phyloP scores from a whole-genome alignment of 2,113 vertebrate species.

The Rana temporaria region DNA sequence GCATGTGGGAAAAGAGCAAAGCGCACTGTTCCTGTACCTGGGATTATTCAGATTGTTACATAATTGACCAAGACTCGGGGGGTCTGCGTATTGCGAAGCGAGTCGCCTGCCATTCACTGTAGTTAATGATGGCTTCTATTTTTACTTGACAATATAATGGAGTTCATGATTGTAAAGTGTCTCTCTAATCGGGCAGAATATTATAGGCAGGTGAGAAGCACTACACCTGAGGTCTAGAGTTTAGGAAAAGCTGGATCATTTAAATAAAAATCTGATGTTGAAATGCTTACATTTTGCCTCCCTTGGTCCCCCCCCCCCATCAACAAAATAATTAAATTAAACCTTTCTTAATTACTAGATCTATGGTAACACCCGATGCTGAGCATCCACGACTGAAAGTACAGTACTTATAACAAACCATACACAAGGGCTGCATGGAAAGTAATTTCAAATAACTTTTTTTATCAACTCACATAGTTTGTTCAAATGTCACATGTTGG shows the following conservation, averaged over 20 bases:
- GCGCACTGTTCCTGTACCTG: neutral
- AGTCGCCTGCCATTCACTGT: constrained; percentile 10
- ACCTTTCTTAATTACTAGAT: no score
- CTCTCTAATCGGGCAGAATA: neutral
- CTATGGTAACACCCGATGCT: no score
- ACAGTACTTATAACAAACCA: no score
- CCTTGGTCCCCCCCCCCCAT: no score
- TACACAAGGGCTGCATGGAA: no score
- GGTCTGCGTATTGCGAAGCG: neutral
- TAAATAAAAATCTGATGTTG: no score
- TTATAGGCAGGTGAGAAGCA: neutral
- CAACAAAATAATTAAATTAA: no score
- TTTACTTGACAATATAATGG: constrained; percentile 30
- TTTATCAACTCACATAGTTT: no score
- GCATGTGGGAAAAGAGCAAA: constrained; percentile 27
- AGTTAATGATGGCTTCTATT: constrained; percentile 36
- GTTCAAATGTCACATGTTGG: no score
- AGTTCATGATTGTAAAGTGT: constrained; percentile 10
- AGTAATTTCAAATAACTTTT: no score
- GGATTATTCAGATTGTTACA: constrained; percentile 28
- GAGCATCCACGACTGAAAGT: no score
- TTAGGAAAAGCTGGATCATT: neutral
- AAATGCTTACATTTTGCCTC: no score
- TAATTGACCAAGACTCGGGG: constrained; percentile 31
- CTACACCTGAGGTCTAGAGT: neutral